A percentile compares a stretch with the other conserved stretches of the same genome.
Evolutionary conservation across 2,797 vertebrate species (phyloP).

Genomic region (Acanthurus tractus): DNA sequence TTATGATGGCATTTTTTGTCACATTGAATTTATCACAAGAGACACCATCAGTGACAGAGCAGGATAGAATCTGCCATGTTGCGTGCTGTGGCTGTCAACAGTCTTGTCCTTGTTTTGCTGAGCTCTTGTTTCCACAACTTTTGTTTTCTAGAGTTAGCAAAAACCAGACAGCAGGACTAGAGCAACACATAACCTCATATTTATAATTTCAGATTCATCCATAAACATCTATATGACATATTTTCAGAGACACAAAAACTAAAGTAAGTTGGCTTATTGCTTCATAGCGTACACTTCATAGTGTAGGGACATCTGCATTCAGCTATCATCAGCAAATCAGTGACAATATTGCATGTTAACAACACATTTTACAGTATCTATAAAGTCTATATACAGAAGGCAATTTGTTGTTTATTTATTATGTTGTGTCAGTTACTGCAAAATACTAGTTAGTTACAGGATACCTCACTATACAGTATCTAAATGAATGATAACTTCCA

Average conservation of each 20-base stretch:
- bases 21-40: conserved; percentile 11
- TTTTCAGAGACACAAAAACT: not conserved
- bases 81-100: conserved; percentile 28
- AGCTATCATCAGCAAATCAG: not conserved
- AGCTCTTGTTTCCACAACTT: conserved; percentile 22
- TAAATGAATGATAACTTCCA: no score
- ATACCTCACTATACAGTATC: no score
- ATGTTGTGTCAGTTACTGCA: no score
- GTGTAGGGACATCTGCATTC: conserved; percentile 2
- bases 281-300: not conserved
- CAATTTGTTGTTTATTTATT: not conserved
- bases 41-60: conserved; percentile 26
- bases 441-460: no score
- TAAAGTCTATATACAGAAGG: not conserved
- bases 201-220: not conserved
- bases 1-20: conserved; percentile 1
- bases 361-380: not conserved
- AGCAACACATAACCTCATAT: not conserved
- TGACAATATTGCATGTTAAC: not conserved
- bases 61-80: conserved; percentile 24
- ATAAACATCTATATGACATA: not conserved
- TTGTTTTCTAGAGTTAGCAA: conserved; percentile 8
- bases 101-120: conserved; percentile 16
- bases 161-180: not conserved
- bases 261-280: not conserved